Evolutionary conservation across 2,888 invertebrate species (phyloP), one percentile per base, ranked within the genome.

Genomic region (Ephialtes manifestator): DNA sequence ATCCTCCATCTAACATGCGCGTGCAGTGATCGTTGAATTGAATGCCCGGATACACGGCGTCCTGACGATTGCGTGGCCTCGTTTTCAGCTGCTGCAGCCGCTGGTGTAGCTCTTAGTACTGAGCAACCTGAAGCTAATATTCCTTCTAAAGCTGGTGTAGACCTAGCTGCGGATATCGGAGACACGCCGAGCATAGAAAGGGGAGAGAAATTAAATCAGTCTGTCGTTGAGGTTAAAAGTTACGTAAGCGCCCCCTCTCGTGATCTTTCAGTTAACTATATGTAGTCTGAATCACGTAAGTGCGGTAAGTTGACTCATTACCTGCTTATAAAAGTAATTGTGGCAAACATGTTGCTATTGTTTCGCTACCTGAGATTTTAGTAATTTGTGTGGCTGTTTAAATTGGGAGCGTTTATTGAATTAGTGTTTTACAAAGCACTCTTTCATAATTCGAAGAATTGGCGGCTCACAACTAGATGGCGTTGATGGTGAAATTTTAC

Each of bases 1-100:
- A 39, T 39, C 39, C 71, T 60, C 60, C 78, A 74, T 63, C 24
- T 48, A 76, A 55, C 55, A 70, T n/a, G 77, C 28, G 81, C 77
- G 76, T 79, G 79, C 76, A 48, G 74, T 18, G 74, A 87, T 88
- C 83, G 80, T 88, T 87, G 85, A 91, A 91, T 92, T 92, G 83
- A 92, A 92, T 92, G 92, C 89, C 92, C 92, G 92, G 92, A 92
- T 92, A 91, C 88, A 90, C 91, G 90, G 90, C 87, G 89, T 84
- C 88, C 81, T 90, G 89, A 89, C 88, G 89, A 90, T 90, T 89
- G 91, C 90, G 51, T 68, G 84, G 87, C 81, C 83, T 71, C 85
- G 70, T 86, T 86, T 81, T 51, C 82, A 76, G 63, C 67, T 31
- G 18, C 15, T 28, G 70, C 60, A 35, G 55, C 18, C 39, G 46